Evolutionary conservation across 2,113 vertebrate genomes (phyloP), one percentile per base, ranked within the genome.

Genomic region (Zeus faber): DNA sequence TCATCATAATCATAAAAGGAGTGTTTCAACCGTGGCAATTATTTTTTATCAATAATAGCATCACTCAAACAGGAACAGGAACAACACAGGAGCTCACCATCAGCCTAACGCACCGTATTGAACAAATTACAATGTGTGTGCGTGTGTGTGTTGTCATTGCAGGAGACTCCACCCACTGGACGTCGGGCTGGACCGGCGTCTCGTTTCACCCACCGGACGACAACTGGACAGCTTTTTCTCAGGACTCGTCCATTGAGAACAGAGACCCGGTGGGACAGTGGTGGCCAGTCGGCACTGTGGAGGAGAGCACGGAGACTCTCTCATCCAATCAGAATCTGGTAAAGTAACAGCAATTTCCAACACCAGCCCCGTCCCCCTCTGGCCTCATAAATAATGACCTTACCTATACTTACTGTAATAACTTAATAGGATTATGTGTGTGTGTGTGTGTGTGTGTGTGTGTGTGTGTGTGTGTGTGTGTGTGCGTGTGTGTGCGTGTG

Each of bases 201-300:
- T 52, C 74, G 2, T 65, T 65, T 55, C 73, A 64, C 39, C 75
- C 72, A 53, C 62, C 83, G 20, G 79, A 74, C 5, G 67, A 79
- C 65, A 29, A 37, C 41, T 90, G 89, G 89, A 60, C 81, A 3
- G 84, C 83, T 48, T 91, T 91, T 56, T 67, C 74, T 56, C 79
- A 70, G 60, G 79, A 83, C 4, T 25, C 22, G 3, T 44, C 49
- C 7, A 71, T 49, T 7, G 35, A 20, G 8, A 56, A 40, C 5
- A 46, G 17, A 29, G 79, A 78, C 2, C 45, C 1, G 2, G 44
- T 2, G 23, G 85, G 73, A 18, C 77, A 78, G 54, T 89, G 87
- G 87, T 91, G 89, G 89, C 81, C 71, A 3, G 37, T 31, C 39
- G 74, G 56, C 3, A 70, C 84, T 1, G 46, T 62, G 57, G 84